Percentiles rank a stretch among this genome's conserved stretches.
Evolutionary conservation across 2,797 vertebrate species (phyloP).

Genomic region (Argyrosomus regius): DNA sequence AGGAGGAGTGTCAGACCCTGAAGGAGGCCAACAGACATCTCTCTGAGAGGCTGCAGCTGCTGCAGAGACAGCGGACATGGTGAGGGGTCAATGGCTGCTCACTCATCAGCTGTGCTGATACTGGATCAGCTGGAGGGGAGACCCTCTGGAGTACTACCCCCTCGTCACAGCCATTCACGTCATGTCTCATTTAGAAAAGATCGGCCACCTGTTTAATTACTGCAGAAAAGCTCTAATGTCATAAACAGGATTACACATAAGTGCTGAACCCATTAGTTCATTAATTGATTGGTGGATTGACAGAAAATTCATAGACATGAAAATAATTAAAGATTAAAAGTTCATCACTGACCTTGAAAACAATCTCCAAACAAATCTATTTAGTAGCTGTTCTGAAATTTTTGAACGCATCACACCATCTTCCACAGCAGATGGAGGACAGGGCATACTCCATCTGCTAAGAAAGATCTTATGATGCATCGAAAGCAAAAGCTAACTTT

Average conservation of each 20-base stretch:
- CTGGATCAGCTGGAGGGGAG: constrained; percentile 58
- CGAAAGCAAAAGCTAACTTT: constrained; percentile 16
- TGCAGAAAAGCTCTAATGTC: constrained; percentile 18
- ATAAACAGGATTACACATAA: constrained; percentile 23
- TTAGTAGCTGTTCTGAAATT: background rate
- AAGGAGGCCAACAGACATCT: constrained; percentile 89
- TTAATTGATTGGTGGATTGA: constrained; percentile 11
- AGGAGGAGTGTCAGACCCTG: constrained; percentile 86
- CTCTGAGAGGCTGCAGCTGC: constrained; percentile 86
- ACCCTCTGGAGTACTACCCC: constrained; percentile 49
- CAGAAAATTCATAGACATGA: constrained; percentile 6
- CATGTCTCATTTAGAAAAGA: constrained; percentile 46
- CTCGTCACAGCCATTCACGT: constrained; percentile 13
- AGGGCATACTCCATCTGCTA: constrained; percentile 47
- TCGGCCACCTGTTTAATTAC: constrained; percentile 65
- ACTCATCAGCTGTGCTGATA: constrained; percentile 54
- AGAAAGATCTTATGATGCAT: constrained; percentile 32
- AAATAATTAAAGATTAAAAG: constrained; percentile 4
- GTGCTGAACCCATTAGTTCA: constrained; percentile 11
- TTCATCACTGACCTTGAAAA: constrained; percentile 17
- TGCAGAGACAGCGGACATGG: constrained; percentile 87
- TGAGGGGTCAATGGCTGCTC: constrained; percentile 71
- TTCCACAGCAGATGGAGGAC: constrained; percentile 44
- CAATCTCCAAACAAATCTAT: constrained; percentile 22
- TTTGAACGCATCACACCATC: background rate